A percentile compares a stretch with the other conserved stretches of the same genome.
Conservation (phyloP, 2,113 vertebrate species). For the Laticauda colubrina region DNA sequence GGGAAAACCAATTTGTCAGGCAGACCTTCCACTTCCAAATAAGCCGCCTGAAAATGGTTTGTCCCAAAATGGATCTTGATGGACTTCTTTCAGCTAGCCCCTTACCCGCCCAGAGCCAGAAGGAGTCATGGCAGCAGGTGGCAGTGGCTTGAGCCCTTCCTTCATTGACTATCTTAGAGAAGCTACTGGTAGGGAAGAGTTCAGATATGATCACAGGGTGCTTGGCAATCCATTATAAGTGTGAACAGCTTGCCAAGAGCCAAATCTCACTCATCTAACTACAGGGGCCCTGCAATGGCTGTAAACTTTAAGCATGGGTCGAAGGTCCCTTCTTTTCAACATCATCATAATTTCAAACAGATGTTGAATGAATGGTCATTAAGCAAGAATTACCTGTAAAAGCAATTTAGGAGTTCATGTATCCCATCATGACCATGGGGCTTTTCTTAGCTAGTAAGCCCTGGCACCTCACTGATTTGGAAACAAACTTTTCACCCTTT, state of each 20-base stretch:
- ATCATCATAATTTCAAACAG: not conserved
- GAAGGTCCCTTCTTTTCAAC: not conserved
- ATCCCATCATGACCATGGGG: not conserved
- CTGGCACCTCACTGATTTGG: not conserved
- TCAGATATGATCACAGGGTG: not conserved
- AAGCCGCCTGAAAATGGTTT: not conserved
- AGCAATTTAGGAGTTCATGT: not conserved
- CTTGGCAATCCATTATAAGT: not conserved
- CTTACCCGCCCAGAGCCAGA: no score
- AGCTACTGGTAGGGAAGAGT: not conserved
- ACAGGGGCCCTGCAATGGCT: not conserved
- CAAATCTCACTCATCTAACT: not conserved
- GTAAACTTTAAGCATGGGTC: not conserved
- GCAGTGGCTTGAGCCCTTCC: not conserved
- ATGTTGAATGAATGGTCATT: not conserved
- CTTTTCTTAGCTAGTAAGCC: not conserved
- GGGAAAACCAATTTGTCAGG: not conserved
- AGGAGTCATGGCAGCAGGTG: not conserved
- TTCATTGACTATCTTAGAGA: not conserved
- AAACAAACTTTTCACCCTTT: not conserved
- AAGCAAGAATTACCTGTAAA: not conserved
- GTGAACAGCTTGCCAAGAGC: not conserved
- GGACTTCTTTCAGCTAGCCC: not conserved
- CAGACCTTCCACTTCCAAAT: not conserved
- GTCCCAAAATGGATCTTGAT: not conserved